These are phyloP conservation scores for Pogonocherus hispidulus DNA, from an alignment of 2,888 invertebrate species.

Conservation along the genomic window DNA sequence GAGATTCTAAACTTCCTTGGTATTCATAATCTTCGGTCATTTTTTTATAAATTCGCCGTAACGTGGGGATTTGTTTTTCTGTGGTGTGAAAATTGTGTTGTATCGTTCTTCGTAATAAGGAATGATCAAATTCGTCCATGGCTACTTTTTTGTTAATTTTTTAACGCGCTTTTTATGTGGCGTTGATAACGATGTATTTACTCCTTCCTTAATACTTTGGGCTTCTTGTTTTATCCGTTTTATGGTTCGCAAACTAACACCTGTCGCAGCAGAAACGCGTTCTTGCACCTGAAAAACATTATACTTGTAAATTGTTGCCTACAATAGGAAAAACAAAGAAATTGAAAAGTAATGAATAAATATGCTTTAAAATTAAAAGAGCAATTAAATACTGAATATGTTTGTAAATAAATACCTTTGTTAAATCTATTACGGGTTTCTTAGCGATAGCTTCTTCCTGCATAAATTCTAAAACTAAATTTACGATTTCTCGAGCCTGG, in stretches of 20 bases:
- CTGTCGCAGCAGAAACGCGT: background rate
- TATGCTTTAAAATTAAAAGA: too few species aligned
- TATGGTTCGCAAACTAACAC: background rate
- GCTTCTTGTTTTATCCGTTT: background rate
- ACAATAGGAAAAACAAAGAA: too few species aligned
- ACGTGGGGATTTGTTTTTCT: background rate
- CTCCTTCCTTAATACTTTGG: background rate
- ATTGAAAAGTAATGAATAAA: too few species aligned
- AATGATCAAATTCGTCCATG: background rate
- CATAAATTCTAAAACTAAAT: too few species aligned
- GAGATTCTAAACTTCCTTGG: background rate
- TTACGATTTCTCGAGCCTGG: too few species aligned
- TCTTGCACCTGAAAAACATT: conserved; percentile 10
- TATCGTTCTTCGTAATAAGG: background rate
- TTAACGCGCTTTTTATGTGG: background rate
- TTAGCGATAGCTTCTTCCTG: too few species aligned
- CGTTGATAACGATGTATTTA: background rate
- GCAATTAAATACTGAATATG: too few species aligned
- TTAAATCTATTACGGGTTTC: too few species aligned
- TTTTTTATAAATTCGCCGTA: background rate
- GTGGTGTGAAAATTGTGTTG: background rate
- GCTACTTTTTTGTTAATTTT: background rate
- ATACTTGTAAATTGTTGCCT: background rate
- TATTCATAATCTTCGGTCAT: background rate
- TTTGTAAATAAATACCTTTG: too few species aligned